phyloP scores from a whole-genome alignment of 1,140 invertebrate species.

The Philaenus spumarius region DNA sequence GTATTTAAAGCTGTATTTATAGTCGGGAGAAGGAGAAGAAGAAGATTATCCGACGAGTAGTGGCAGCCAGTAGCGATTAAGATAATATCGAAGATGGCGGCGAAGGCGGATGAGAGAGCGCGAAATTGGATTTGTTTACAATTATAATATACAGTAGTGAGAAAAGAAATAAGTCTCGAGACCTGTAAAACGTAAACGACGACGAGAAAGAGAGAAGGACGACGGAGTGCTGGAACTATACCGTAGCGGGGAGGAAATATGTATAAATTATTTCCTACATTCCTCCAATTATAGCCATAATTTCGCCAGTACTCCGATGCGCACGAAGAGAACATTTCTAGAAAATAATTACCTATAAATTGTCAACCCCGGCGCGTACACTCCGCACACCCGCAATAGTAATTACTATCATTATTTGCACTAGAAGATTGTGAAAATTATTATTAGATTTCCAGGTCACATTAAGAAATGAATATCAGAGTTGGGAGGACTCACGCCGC shows the following conservation, averaged over 20 bases:
- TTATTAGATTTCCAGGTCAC: conserved; percentile 6
- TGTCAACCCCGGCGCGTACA: conserved; percentile 7
- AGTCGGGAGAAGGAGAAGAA: too few relatives aligned
- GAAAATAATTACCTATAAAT: conserved; percentile 18
- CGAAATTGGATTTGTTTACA: too few relatives aligned
- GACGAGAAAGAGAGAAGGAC: too few relatives aligned
- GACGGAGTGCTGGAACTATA: too few relatives aligned
- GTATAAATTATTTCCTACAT: conserved; percentile 16
- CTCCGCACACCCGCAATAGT: neutral
- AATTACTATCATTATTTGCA: conserved; percentile 14
- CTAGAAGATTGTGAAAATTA: conserved; percentile 10
- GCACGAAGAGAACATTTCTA: neutral
- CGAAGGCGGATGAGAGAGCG: too few relatives aligned
- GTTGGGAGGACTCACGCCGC: neutral
- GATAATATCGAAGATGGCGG: too few relatives aligned
- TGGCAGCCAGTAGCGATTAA: too few relatives aligned
- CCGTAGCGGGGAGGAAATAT: conserved; percentile 6
- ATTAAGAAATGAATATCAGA: neutral
- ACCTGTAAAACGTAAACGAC: too few relatives aligned
- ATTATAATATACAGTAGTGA: too few relatives aligned
- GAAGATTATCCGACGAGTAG: too few relatives aligned
- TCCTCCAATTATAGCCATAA: conserved; percentile 12
- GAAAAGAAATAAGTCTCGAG: too few relatives aligned
- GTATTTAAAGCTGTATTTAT: too few relatives aligned
- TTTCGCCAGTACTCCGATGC: conserved; percentile 7